A percentile compares a stretch with the other conserved stretches of the same genome.
These are phyloP conservation scores for Sphaerophoria taeniata DNA, from an alignment of 2,888 invertebrate species.

Conservation along the genomic window DNA sequence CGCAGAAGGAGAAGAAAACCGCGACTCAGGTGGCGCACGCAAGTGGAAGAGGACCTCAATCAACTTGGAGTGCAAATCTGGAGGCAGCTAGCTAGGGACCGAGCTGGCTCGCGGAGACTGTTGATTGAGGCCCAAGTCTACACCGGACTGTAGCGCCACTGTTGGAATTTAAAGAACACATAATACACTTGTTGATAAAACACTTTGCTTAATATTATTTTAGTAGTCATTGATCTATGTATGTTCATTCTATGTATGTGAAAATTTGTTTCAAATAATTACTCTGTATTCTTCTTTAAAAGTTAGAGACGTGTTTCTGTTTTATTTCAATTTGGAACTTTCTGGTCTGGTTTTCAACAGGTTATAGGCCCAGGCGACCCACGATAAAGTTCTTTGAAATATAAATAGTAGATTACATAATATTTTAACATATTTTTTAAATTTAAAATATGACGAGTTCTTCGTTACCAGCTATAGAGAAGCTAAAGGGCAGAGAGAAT, in stretches of 20 bases:
- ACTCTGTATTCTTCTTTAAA: not conserved
- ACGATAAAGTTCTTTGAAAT: no score
- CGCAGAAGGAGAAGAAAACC: no score
- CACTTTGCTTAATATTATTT: no score
- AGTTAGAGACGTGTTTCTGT: not conserved
- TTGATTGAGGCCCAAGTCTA: no score
- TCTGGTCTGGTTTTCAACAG: not conserved
- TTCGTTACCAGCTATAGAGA: not conserved
- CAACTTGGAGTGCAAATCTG: no score
- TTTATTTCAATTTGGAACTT: not conserved
- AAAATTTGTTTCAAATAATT: not conserved
- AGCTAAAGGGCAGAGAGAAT: slow-evolving; percentile 4
- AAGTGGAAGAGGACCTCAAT: no score
- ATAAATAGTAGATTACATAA: not conserved
- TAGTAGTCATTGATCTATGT: not conserved
- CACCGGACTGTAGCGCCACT: no score
- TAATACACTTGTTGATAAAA: no score
- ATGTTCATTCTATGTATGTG: not conserved
- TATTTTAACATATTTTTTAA: not conserved
- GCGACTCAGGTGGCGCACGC: no score
- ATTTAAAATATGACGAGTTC: not conserved
- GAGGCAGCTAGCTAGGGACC: no score
- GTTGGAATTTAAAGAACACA: no score
- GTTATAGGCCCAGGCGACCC: slow-evolving; percentile 4
- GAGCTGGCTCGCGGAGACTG: no score